Base-by-base conservation (phyloP, 2,888 invertebrate genomes). In the Drosophila mulleri region DNA sequence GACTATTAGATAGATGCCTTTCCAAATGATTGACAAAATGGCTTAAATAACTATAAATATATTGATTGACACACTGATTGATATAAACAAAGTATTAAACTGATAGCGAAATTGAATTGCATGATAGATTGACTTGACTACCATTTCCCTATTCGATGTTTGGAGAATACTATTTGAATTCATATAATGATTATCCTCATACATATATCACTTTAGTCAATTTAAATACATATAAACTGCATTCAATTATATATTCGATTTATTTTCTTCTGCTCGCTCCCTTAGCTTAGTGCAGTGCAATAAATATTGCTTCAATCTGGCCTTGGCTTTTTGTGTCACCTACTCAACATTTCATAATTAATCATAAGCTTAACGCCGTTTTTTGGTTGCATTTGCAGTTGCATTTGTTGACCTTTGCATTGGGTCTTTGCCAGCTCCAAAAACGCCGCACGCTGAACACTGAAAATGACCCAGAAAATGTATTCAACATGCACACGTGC, bases 331-430 rank as follows among this genome's bases (percentile, higher is more conserved):
- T 12, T 4, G 32, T 50, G 32, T 50, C 32, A 14, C 50, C 18
- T 18, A 2, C 3, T 50, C 50, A 23, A n/a, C 20, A 23, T 37
- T 37, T n/a, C 20, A 37, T 53, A 53, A 53, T 53, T 37, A 37
- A 53, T 37, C 37, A 37, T 39, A 12, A n/a, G 37, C 18, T 26
- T 42, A 18, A 8, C 16, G 47, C 20, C 26, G 26, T 58, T 57
- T 42, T 42, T 53, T 48, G 48, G 18, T 26, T 42, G 48, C 58
- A 41, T n/a, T 39, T 23, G 50, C 5, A 26, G 16, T 42, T 56
- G 48, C 26, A 57, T 41, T 23, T 41, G 66, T 64, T 42, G 58
- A 59, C 52, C 52, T 50, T 44, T 4, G 20, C 18, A n/a, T 29
- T 26, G n/a, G n/a, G 26, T 4, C 14, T 26, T 26, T 1, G 26